phyloP scores from a whole-genome alignment of 2,888 invertebrate genomes.

The Axea sp. region DNA sequence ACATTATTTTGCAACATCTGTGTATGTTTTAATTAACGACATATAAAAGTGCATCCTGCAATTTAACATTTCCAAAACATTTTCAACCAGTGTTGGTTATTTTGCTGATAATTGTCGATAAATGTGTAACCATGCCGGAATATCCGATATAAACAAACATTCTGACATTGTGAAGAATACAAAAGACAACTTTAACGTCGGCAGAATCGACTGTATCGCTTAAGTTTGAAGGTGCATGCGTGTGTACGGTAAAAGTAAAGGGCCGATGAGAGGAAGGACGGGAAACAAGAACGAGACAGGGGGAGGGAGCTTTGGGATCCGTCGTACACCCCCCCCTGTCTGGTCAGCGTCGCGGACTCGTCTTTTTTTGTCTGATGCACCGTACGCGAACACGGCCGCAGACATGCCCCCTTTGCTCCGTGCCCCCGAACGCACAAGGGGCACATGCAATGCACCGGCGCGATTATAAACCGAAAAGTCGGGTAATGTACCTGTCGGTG shows the following conservation, averaged over 20 bases:
- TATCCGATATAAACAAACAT: constrained; percentile 12
- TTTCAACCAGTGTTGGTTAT: too few relatives aligned
- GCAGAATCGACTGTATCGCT: constrained; percentile 41
- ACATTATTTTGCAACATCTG: too few relatives aligned
- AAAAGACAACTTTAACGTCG: constrained; percentile 43
- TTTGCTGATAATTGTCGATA: constrained; percentile 19
- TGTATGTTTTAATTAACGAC: too few relatives aligned
- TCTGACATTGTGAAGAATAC: constrained; percentile 20
- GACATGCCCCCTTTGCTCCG: constrained; percentile 15
- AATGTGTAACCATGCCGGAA: constrained; percentile 15
- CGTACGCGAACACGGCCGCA: constrained; percentile 28
- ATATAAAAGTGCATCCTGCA: too few relatives aligned
- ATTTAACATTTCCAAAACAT: too few relatives aligned
- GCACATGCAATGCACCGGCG: constrained; percentile 37
- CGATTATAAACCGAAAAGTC: constrained; percentile 31
- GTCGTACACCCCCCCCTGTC: constrained; percentile 41
- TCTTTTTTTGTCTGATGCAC: constrained; percentile 49
- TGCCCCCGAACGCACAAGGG: constrained; percentile 2
- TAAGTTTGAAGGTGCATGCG: constrained; percentile 39
- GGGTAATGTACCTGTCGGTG: constrained; percentile 18
- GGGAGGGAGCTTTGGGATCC: constrained; percentile 38
- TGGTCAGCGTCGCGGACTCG: constrained; percentile 42
- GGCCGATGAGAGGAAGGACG: constrained; percentile 15
- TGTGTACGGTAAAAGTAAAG: constrained; percentile 18
- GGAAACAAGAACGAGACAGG: constrained; percentile 7